Base-by-base conservation (phyloP, 2,888 invertebrate species). In the Allolobophora icterica region DNA sequence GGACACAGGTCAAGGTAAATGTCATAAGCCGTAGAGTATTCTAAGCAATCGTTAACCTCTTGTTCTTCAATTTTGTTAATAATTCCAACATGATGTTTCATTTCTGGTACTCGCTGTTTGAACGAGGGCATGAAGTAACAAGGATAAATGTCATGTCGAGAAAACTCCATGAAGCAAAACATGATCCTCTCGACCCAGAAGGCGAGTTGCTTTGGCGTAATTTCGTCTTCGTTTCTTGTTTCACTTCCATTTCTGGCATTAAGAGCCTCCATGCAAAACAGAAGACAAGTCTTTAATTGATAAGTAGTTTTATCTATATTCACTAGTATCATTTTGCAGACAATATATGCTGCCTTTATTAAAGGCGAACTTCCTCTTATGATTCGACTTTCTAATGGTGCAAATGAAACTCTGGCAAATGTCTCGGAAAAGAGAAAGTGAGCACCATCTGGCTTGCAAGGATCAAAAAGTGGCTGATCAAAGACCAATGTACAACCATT, bases 311-410 rank as follows among this genome's bases (percentile, higher is more conserved):
- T 17, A 0, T 71, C 19, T n/a, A 2, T 0, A 13, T 71, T n/a
- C n/a, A n/a, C 3, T 17, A 71, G 71, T n/a, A 71, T 71, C 30
- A n/a, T 71, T 11, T 71, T 71, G n/a, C 71, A 71, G n/a, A 71
- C n/a, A 0, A 71, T 71, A 13, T 71, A 71, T 13, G 71, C 71
- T 71, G 71, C 71, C 13, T 71, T 71, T n/a, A 71, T 30, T 71
- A 71, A 71, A 71, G 71, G 71, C 71, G 71, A 71, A 71, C 71
- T 71, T 71, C n/a, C 71, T n/a, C n/a, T 71, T 30, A 71, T 71
- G 71, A 71, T 71, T 45, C 45, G 45, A 45, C 45, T 45, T 45
- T 45, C 45, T 19, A 13, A 5, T 45, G 5, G 19, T 45, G 30
- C 71, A 71, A 71, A 71, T 11, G 71, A 71, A 71, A 71, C n/a